Conservation (phyloP, 2,888 invertebrate species). For the Melanostoma scalare region DNA sequence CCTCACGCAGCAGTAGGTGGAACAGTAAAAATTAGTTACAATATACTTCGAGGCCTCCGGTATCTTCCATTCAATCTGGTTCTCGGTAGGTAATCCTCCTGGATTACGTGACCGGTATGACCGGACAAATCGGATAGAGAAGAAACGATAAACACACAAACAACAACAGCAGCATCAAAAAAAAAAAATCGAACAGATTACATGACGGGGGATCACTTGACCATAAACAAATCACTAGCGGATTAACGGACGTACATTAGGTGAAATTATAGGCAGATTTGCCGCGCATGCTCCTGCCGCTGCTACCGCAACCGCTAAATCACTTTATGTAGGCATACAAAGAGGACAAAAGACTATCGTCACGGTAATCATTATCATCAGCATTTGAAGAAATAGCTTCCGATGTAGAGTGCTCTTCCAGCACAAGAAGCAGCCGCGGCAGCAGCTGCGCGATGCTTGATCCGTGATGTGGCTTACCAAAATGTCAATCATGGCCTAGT, state of each 20-base stretch:
- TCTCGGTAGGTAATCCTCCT: constrained; percentile 63
- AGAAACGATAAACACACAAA: too few species aligned
- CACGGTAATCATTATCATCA: constrained; percentile 63
- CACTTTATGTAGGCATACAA: constrained; percentile 21
- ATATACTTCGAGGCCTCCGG: constrained; percentile 42
- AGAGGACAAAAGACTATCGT: constrained; percentile 64
- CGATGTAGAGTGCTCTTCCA: constrained; percentile 37
- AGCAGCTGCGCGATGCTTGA: constrained; percentile 34
- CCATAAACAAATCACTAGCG: constrained; percentile 71
- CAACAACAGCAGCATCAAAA: too few species aligned
- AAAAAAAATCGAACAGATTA: constrained; percentile 58
- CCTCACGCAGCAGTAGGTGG: constrained; percentile 70
- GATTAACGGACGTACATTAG: constrained; percentile 69
- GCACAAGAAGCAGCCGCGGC: constrained; percentile 31
- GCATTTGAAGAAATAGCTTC: constrained; percentile 66
- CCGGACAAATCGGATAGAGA: constrained; percentile 34
- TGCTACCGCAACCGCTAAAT: not conserved
- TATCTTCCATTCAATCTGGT: constrained; percentile 22
- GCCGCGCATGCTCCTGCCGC: not conserved
- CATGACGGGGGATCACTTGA: constrained; percentile 67
- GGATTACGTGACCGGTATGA: constrained; percentile 64
- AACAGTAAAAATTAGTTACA: constrained; percentile 69
- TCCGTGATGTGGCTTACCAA: constrained; percentile 61
- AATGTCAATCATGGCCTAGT: constrained; percentile 61
- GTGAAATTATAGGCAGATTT: constrained; percentile 58